Percentiles rank a stretch among this genome's conserved stretches.
Conservation (phyloP, 2,797 vertebrate genomes). For the Arrhamphus sclerolepis region DNA sequence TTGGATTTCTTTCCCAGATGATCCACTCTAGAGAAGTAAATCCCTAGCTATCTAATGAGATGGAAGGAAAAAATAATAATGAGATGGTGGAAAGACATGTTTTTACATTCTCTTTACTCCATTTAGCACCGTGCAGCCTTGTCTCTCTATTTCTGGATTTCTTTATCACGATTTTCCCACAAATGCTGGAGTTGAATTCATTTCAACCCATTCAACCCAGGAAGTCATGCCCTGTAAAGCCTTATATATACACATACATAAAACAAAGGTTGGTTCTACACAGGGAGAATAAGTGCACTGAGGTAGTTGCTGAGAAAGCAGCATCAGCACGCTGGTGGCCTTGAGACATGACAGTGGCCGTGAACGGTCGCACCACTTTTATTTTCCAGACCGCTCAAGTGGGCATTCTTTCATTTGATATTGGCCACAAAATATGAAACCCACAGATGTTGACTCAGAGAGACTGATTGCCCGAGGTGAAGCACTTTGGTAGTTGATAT, state of each 20-base stretch:
- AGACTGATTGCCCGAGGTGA: constrained; percentile 20
- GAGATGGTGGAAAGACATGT: too few relatives aligned
- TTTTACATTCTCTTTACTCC: too few relatives aligned
- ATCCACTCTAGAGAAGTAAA: background rate
- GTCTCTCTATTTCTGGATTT: too few relatives aligned
- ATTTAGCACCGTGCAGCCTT: too few relatives aligned
- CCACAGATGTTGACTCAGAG: constrained; percentile 26
- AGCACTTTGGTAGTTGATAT: constrained; percentile 21
- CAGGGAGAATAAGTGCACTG: background rate
- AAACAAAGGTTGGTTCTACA: background rate
- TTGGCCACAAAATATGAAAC: constrained; percentile 16
- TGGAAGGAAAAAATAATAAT: too few relatives aligned
- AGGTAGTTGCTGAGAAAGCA: background rate
- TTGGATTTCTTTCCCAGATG: constrained; percentile 8
- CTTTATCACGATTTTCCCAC: too few relatives aligned
- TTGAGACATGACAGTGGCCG: constrained; percentile 18
- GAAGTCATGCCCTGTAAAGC: too few relatives aligned
- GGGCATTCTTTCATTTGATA: constrained; percentile 10
- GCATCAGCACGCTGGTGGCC: constrained; percentile 7
- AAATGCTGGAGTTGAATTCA: too few relatives aligned
- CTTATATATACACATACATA: too few relatives aligned
- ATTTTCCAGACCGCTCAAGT: constrained; percentile 39
- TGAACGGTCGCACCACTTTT: constrained; percentile 19
- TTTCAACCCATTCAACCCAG: too few relatives aligned
- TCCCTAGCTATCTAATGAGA: too few relatives aligned